Evolutionary conservation across 2,888 invertebrate species (phyloP), one percentile per base, ranked within the genome.

Genomic region (Antitype chi): DNA sequence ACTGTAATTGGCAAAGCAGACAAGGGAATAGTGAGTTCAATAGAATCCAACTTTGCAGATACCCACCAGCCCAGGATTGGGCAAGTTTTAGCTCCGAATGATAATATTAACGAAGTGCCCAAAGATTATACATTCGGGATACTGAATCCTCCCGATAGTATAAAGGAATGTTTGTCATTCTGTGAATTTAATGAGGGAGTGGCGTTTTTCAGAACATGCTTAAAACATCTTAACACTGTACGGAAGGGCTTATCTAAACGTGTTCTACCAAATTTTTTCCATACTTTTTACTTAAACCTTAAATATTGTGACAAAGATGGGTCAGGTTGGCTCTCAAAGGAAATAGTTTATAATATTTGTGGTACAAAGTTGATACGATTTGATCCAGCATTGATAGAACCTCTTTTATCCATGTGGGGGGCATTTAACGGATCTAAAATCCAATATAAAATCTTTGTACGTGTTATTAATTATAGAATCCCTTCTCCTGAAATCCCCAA

Each of bases 361-460:
- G 92, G 89, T 7, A 92, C 93, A 57, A 93, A 94, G 80, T 86
- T 94, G 0, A 93, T 97, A 63, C 91, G 94, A 81, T 96, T 97
- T 87, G 94, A 97, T 79, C 93, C 95, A n/a, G 78, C 88, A 43
- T 90, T 96, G 32, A 93, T 97, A n/a, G 97, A 97, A 87, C 95
- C 96, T 1, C 89, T 97, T 20, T 89, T 97, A 52, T 89, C 90
- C 17, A 90, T 96, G 86, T 94, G 97, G 92, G 88, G 94, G 32
- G 96, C 97, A 23, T 96, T 97, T 76, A 92, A 95, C 69, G 95
- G 96, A 13, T 90, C 93, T 23, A 90, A 91, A 72, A 95, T 97
- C 70, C 90, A 97, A 86, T 97, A 97, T 73, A 93, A 94, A 89
- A 95, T 90, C 49, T 97, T 97, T 87, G 92, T 97, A 9, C 93